Percentiles rank a stretch among this genome's conserved stretches.
Conservation (phyloP, 2,113 vertebrate species). For the Lathamus discolor region DNA sequence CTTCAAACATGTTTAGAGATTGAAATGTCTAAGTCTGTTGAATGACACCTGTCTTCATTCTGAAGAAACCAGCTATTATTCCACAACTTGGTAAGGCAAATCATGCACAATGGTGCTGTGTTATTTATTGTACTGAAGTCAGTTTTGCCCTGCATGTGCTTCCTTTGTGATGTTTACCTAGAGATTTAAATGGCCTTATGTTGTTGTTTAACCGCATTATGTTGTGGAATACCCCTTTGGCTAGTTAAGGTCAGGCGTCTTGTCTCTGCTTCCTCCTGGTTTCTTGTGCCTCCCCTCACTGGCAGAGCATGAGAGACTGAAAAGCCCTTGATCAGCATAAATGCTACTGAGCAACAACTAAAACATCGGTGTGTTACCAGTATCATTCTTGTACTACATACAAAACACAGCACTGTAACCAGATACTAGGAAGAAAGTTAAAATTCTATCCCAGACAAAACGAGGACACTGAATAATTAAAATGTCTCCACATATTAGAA, state of each 20-base stretch:
- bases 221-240: background rate
- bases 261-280: background rate
- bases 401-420: background rate
- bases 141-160: background rate
- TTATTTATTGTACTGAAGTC: background rate
- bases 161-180: background rate
- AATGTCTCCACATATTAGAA: background rate
- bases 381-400: background rate
- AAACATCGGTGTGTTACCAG: background rate
- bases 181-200: background rate
- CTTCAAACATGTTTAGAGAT: background rate
- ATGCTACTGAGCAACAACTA: background rate
- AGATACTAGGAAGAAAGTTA: background rate
- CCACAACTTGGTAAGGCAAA: background rate
- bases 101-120: accelerated
- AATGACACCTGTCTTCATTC: background rate
- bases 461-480: background rate
- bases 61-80: background rate
- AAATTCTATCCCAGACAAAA: background rate
- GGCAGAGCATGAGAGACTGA: background rate
- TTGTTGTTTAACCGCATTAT: too few relatives aligned
- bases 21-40: background rate
- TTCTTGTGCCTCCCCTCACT: background rate
- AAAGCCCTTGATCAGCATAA: background rate
- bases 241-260: background rate